A percentile compares a stretch with the other conserved stretches of the same genome.
phyloP scores from a whole-genome alignment of 2,797 vertebrate species.

The Diceros bicornis region DNA sequence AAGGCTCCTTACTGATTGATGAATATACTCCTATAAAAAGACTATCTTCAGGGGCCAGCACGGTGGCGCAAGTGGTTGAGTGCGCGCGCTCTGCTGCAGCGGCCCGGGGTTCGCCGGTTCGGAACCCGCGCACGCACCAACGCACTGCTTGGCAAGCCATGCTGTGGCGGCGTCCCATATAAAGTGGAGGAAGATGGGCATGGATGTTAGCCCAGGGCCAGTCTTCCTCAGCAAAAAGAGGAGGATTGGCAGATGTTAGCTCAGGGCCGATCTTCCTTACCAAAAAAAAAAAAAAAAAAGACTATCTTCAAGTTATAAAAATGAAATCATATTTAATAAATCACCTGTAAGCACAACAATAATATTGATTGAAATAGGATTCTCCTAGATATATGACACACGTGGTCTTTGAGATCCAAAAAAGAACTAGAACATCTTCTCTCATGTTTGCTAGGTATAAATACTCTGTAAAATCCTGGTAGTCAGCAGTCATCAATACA shows the following conservation, averaged over 20 bases:
- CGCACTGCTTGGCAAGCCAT: too few species aligned
- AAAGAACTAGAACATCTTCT: background rate
- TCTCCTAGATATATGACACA: background rate
- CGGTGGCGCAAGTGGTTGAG: too few species aligned
- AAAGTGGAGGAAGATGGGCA: too few species aligned
- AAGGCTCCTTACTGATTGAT: background rate
- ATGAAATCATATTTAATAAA: background rate
- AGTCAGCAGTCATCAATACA: background rate
- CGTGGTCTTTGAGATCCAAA: background rate
- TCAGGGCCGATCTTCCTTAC: too few species aligned
- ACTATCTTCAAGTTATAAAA: slow-evolving; percentile 15
- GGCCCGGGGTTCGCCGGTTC: too few species aligned
- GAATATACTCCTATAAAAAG: slow-evolving; percentile 11
- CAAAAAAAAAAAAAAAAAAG: background rate
- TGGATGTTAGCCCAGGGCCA: too few species aligned
- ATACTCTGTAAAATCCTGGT: background rate
- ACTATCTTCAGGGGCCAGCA: background rate
- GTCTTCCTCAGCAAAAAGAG: too few species aligned
- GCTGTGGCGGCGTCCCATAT: too few species aligned
- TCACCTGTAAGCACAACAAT: background rate
- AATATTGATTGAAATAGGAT: background rate
- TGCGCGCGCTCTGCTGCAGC: too few species aligned
- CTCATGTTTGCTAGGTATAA: background rate
- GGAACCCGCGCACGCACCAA: too few species aligned
- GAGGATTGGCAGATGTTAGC: too few species aligned